Evolutionary conservation across 2,888 invertebrate species (phyloP), one percentile per base, ranked within the genome.

Genomic region (Diloba caeruleocephala): DNA sequence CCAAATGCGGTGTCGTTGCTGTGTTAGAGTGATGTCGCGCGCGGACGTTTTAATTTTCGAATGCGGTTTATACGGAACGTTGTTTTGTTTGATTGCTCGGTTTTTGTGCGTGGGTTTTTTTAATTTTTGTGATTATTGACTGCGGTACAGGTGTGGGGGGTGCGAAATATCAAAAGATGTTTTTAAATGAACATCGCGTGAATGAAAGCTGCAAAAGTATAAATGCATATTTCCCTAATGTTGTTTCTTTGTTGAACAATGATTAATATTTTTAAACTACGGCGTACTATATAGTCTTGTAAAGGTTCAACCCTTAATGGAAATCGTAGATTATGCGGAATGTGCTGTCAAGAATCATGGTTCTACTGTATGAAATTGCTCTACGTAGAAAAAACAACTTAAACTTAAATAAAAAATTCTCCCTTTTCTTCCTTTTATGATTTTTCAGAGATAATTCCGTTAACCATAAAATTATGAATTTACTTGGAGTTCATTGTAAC

Each of bases 1-100:
- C 87, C 83, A 84, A 88, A 87, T 85, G 84, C 79, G 77, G 80
- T 84, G 87, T 84, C 74, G 76, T 77, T 74, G 79, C 63, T 80
- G 81, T 74, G 80, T 78, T 58, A 72, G 76, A 71, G 81, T 81
- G 84, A 87, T 85, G 85, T 86, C 82, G 81, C 82, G 80, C 81
- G 84, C 83, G 87, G 85, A 85, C 81, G 87, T 89, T 91, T 92
- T 90, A 90, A 90, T 91, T 90, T 90, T 86, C 84, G 89, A 90
- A 90, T 89, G 90, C 81, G 87, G 88, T 88, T 88, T 88, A 85
- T 85, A 81, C 81, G 82, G 85, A 88, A 87, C 82, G 82, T 80
- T 80, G 86, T 84, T 80, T 78, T 79, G 82, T 81, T 80, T 82
- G 82, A 87, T 84, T 79, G 84, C 82, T 79, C 78, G 74, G 67